phyloP scores from a whole-genome alignment of 2,888 invertebrate genomes.

The Pilophorus perplexus region DNA sequence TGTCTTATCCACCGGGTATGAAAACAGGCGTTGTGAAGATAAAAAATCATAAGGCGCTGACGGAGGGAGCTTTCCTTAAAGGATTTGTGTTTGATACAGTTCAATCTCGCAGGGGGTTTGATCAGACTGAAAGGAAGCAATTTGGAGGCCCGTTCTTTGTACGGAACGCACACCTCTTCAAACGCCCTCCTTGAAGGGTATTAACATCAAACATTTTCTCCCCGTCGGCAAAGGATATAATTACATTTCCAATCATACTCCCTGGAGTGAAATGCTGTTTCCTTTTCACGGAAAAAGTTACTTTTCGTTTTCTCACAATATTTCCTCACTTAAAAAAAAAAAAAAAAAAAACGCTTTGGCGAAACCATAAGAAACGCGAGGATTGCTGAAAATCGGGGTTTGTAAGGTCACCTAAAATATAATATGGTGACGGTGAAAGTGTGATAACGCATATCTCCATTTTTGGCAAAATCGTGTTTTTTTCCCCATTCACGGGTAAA shows the following conservation, averaged over 20 bases:
- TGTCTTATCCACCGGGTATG: too few species aligned
- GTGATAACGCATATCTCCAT: neutral
- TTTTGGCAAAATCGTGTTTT: neutral
- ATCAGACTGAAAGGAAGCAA: slow-evolving; percentile 42
- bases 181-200: slow-evolving; percentile 29
- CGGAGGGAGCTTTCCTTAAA: slow-evolving; percentile 35
- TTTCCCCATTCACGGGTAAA: too few species aligned
- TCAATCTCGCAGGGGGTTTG: slow-evolving; percentile 41
- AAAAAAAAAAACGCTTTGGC: too few species aligned
- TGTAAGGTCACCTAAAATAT: too few species aligned
- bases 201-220: slow-evolving; percentile 36
- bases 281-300: neutral
- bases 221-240: slow-evolving; percentile 35
- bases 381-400: too few species aligned
- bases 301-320: neutral
- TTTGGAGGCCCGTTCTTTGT: slow-evolving; percentile 40
- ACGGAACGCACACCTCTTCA: slow-evolving; percentile 28
- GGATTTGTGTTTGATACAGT: slow-evolving; percentile 43
- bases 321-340: too few species aligned
- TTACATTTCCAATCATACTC: slow-evolving; percentile 37
- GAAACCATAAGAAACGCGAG: too few species aligned
- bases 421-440: neutral
- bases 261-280: slow-evolving; percentile 14
- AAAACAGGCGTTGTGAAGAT: neutral
- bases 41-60: slow-evolving; percentile 35